Evolutionary conservation across 1,140 invertebrate genomes (phyloP), one percentile per base, ranked within the genome.

Genomic region (Drosophila subpulchrella): DNA sequence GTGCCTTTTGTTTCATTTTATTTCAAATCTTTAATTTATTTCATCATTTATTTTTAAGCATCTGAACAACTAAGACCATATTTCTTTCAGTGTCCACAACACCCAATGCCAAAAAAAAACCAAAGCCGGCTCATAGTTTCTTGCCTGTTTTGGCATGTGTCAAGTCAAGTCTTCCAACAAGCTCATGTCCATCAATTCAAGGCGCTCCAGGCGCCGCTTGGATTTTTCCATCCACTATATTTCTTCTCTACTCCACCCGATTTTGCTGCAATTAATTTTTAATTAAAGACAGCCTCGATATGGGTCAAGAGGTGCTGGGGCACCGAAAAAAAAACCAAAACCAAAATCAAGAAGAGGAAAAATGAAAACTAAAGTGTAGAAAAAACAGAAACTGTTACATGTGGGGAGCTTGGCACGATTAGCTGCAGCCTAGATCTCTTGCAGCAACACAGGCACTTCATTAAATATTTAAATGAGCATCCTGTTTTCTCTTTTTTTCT

Each of bases 401-500:
- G 78, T 63, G 71, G 50, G 67, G 53, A 55, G 59, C 65, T 63
- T 50, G 76, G 78, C 83, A 82, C 77, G 78, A 85, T 88, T 85
- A 88, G 83, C 73, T 42, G 51, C 72, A 76, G 73, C 73, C 73
- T 76, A 75, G 72, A 73, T 73, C 73, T 76, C 48, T 61, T 75
- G 76, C 78, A 75, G 78, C 82, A 82, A 81, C 83, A 86, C 83
- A 78, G 67, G 79, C 84, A 89, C 84, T 89, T 89, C 84, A 89
- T 89, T 89, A 89, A 89, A 89, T 89, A 89, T 89, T 89, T 89
- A 89, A 89, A 89, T 89, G 84, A 89, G 84, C 84, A 89, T 89
- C 84, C 84, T 89, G 84, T 84, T 78, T 78, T 78, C 59, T 73
- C 67, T 77, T 77, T 67, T 44, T 51, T 58, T 75, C 60, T 62